Evolutionary conservation across 2,797 vertebrate species (phyloP).

Genomic region (Xiphorhynchus erythropygius): DNA sequence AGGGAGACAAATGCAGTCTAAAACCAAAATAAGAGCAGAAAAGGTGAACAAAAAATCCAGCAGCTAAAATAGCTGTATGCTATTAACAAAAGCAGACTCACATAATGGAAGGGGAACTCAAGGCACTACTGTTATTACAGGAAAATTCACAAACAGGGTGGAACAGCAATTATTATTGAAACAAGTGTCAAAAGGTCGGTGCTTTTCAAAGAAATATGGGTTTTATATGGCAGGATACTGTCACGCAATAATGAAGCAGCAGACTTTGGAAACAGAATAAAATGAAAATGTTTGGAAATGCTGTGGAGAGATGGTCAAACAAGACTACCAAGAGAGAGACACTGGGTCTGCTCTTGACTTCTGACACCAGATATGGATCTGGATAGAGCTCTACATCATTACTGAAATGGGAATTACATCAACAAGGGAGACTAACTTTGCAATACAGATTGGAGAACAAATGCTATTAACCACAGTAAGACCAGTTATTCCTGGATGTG

Average conservation of each 20-base stretch:
- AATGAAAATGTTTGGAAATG: background rate
- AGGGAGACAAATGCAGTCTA: background rate
- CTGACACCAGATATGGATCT: background rate
- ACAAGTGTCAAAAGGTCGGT: constrained; percentile 7
- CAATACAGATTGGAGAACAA: background rate
- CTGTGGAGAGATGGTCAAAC: background rate
- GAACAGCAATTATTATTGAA: constrained; percentile 24
- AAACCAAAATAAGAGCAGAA: background rate
- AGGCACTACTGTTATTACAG: background rate
- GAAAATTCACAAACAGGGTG: constrained; percentile 12
- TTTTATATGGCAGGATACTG: background rate
- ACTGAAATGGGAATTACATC: background rate
- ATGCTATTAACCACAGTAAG: background rate
- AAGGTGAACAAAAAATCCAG: background rate
- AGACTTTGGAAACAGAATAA: background rate
- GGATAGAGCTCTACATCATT: background rate
- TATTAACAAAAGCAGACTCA: background rate
- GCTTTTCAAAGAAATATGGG: background rate
- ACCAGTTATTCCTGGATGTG: constrained; percentile 1
- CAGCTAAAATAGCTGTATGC: background rate
- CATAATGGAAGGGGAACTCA: background rate
- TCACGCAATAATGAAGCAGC: background rate
- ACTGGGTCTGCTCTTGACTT: background rate
- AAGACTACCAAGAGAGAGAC: background rate
- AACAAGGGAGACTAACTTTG: background rate